Percentiles rank a stretch among this genome's conserved stretches.
Evolutionary conservation across 2,113 vertebrate genomes (phyloP).

Genomic region (Eulemur macaco): DNA sequence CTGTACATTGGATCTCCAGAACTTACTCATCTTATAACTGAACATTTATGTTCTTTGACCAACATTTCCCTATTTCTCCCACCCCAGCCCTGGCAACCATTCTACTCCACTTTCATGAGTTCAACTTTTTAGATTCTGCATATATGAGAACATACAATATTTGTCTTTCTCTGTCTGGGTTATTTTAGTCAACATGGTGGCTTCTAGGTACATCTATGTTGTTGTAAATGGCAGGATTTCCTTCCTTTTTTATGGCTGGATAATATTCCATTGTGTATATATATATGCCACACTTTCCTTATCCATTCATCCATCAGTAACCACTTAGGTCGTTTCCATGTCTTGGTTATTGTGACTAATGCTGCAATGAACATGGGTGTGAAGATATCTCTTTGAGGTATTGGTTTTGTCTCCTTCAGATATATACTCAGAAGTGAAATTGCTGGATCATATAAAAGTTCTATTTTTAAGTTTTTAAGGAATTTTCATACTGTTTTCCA

Average conservation of each 20-base stretch:
- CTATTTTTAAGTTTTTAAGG: not conserved
- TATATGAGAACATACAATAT: not conserved
- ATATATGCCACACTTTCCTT: not conserved
- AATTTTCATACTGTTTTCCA: not conserved
- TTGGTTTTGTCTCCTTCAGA: not conserved
- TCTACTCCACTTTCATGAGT: not conserved
- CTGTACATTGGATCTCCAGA: not conserved
- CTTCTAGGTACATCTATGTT: not conserved
- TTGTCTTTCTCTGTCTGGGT: not conserved
- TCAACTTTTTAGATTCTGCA: not conserved
- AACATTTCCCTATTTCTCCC: not conserved
- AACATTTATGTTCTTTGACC: not conserved
- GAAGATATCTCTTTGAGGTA: not conserved
- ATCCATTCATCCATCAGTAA: not conserved
- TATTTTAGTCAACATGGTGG: not conserved
- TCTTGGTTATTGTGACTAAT: not conserved
- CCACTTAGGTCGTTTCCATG: not conserved
- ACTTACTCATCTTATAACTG: not conserved
- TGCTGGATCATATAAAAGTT: not conserved
- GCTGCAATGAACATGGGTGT: not conserved
- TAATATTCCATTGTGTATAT: not conserved
- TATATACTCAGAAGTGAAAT: not conserved
- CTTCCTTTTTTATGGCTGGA: not conserved
- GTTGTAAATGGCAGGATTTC: not conserved
- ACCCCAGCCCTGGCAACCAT: not conserved